Evolutionary conservation across 2,113 vertebrate species (phyloP).

Genomic region (Polypterus bichir): DNA sequence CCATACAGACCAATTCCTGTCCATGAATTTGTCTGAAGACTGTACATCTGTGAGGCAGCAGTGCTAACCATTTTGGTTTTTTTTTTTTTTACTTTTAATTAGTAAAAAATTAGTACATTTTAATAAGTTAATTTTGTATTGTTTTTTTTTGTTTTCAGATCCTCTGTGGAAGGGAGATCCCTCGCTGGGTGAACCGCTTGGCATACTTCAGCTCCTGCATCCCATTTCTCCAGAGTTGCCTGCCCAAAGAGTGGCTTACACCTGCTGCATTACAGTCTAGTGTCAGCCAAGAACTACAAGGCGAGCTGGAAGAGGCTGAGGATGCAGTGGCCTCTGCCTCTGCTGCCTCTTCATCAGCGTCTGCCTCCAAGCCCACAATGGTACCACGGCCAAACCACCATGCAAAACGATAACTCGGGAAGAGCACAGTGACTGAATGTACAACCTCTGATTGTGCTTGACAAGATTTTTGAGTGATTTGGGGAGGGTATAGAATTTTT

Average conservation of each 20-base stretch:
- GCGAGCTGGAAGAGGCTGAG: constrained; percentile 84
- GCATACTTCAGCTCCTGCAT: constrained; percentile 99
- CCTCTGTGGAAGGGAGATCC: constrained; percentile 92
- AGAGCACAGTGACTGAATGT: neutral
- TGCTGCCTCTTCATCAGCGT: constrained; percentile 35
- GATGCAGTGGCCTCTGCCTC: constrained; percentile 72
- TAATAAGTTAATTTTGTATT: too few species aligned
- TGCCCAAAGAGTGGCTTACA: constrained; percentile 96
- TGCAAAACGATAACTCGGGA: constrained; percentile 65
- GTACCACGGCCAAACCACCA: constrained; percentile 64
- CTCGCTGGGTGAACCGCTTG: constrained; percentile 94
- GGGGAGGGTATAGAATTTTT: too few species aligned
- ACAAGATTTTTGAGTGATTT: too few species aligned
- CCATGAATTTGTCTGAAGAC: too few species aligned
- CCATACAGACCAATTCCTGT: too few species aligned
- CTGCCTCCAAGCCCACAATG: constrained; percentile 39
- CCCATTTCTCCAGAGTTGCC: constrained; percentile 94
- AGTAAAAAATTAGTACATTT: too few species aligned
- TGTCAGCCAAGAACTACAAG: constrained; percentile 90
- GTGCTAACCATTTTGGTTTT: too few species aligned
- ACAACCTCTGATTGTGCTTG: too few species aligned
- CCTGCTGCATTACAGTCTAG: constrained; percentile 93
- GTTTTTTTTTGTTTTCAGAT: constrained; percentile 46
- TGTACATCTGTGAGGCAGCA: too few species aligned
- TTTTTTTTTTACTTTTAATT: too few species aligned